These are phyloP conservation scores for Lordiphosa stackelbergi DNA, from an alignment of 1,140 invertebrate species.

Conservation along the genomic window DNA sequence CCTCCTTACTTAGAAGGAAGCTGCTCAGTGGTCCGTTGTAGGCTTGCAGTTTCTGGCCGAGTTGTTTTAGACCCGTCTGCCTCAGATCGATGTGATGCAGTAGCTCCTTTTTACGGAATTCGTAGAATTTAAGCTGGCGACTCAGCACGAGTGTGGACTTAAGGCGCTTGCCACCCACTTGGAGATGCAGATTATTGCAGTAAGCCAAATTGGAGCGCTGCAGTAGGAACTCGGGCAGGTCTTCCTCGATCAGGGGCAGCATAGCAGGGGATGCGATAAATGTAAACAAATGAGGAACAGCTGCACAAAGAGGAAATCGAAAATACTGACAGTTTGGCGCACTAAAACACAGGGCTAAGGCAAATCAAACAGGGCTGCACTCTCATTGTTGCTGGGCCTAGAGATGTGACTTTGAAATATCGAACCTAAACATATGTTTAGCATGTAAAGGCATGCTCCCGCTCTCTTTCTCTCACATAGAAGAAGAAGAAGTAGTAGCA, in stretches of 20 bases:
- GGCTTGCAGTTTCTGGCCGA: constrained; percentile 8
- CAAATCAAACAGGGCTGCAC: background rate
- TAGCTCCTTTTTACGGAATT: constrained; percentile 44
- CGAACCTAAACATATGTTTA: constrained; percentile 19
- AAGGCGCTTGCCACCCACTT: background rate
- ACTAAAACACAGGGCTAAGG: background rate
- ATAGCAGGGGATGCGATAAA: constrained; percentile 18
- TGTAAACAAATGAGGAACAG: constrained; percentile 14
- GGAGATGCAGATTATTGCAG: constrained; percentile 30
- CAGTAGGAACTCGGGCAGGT: constrained; percentile 46
- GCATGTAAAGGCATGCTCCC: constrained; percentile 19
- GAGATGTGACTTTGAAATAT: too few relatives aligned
- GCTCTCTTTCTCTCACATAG: constrained; percentile 11
- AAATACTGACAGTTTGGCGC: background rate
- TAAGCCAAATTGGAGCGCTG: constrained; percentile 42
- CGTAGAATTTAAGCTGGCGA: constrained; percentile 45
- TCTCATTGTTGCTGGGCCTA: background rate
- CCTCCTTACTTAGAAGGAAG: constrained; percentile 25
- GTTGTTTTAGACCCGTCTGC: constrained; percentile 2
- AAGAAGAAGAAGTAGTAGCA: constrained; percentile 18
- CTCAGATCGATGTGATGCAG: constrained; percentile 46
- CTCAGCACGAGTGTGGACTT: constrained; percentile 33
- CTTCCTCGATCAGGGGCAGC: constrained; percentile 31
- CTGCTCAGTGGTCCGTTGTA: constrained; percentile 44
- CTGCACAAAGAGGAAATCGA: constrained; percentile 1